Percentiles rank a stretch among this genome's conserved stretches.
These are phyloP conservation scores for Podarcis siculus DNA, from an alignment of 2,797 vertebrate genomes.

Conservation along the genomic window DNA sequence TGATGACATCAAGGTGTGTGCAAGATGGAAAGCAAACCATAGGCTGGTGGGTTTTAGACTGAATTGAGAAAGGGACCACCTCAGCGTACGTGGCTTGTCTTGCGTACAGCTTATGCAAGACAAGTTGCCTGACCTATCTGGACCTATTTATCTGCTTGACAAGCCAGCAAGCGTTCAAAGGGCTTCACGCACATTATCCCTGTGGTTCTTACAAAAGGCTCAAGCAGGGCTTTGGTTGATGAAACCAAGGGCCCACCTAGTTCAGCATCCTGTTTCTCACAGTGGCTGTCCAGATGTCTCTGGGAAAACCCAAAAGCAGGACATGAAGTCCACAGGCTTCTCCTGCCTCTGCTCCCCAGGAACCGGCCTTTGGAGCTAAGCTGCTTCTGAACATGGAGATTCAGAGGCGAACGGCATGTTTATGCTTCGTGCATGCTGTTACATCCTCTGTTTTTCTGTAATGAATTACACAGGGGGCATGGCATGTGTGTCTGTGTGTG, in stretches of 20 bases:
- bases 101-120: background rate
- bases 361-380: background rate
- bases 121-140: background rate
- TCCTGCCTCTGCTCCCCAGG: background rate
- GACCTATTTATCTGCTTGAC: background rate
- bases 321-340: background rate
- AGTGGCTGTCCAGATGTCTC: background rate
- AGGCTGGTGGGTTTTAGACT: no score
- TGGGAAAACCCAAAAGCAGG: background rate
- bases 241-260: background rate
- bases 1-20: no score
- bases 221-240: background rate
- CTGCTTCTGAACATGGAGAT: background rate
- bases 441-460: no score
- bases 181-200: background rate
- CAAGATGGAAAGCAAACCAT: no score
- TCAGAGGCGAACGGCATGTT: background rate
- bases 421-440: no score
- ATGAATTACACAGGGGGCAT: no score
- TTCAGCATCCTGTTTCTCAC: background rate
- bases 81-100: background rate
- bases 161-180: background rate
- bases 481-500: no score
- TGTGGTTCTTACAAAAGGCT: background rate
- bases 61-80: no score